Conservation (phyloP, 2,113 vertebrate species). For the Thinocorus orbignyianus region DNA sequence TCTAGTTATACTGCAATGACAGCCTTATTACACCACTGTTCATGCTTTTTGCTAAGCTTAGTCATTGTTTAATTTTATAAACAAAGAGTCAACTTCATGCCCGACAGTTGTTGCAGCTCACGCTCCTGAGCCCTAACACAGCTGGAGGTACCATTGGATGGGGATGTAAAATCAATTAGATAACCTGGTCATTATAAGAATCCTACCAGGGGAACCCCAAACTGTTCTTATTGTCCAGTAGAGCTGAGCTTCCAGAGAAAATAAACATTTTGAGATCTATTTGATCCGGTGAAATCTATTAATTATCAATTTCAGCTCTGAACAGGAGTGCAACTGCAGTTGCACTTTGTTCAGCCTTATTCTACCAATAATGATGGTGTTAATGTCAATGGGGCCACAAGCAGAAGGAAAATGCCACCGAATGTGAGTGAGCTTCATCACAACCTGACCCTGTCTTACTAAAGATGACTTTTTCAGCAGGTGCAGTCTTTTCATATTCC, state of each 20-base stretch:
- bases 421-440: not conserved
- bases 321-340: not conserved
- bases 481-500: not conserved
- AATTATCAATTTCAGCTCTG: not conserved
- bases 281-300: not conserved
- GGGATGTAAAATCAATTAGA: not conserved
- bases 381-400: not conserved
- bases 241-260: not conserved
- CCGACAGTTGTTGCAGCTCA: not conserved
- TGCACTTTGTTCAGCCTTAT: not conserved
- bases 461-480: not conserved
- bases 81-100: not conserved
- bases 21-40: constrained; percentile 25
- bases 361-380: not conserved
- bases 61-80: constrained; percentile 56
- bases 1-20: constrained; percentile 8
- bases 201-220: not conserved
- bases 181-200: not conserved
- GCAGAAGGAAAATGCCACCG: not conserved
- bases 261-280: not conserved
- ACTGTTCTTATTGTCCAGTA: not conserved
- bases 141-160: not conserved
- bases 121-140: not conserved
- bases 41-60: constrained; percentile 25
- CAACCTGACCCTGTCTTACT: not conserved